Base-by-base conservation (phyloP, 2,888 invertebrate species). In the Heliconius ethilla region DNA sequence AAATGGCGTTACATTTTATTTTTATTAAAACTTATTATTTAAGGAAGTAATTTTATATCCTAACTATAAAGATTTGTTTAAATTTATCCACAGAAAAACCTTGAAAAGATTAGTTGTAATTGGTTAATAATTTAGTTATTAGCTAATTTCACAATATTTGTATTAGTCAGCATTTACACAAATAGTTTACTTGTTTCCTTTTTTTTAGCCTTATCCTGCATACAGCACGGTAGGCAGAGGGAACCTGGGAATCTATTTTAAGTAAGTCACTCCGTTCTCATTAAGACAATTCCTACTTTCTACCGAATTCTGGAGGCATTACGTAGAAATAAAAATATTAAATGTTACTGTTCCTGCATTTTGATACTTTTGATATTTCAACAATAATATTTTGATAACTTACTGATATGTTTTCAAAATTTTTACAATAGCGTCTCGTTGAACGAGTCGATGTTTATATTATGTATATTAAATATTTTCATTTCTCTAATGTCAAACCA, bases 1-100 rank as follows among this genome's bases (percentile, higher is more conserved):
- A 89, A 91, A 88, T 90, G 89, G 88, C 85, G 90, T 88, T 87
- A 83, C 84, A 86, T 86, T 85, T 87, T 87, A 89, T 86, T 86
- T 86, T 87, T 87, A 88, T 89, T 88, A 82, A 85, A 85, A 83
- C 87, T 86, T 82, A 72, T 33, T 37, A 40, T 69, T 86, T 84
- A 84, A 91, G 91, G 91, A 92, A 92, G 87, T 92, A 91, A 91
- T 91, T 88, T 92, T 89, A 91, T 82, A 87, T 85, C 83, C 82
- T n/a, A 59, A 59, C 10, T 83, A 85, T 84, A 75, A 75, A 77
- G 79, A 70, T 81, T 76, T 74, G 70, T 79, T 76, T 79, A 76
- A 75, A 77, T 76, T 75, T 70, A 79, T 77, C 75, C 63, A 37
- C 62, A 33, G 67, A 75, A 77, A 66, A 69, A 77, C 80, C 76